Base-by-base conservation (phyloP, 2,797 vertebrate genomes). In the Labeo calbasu region DNA sequence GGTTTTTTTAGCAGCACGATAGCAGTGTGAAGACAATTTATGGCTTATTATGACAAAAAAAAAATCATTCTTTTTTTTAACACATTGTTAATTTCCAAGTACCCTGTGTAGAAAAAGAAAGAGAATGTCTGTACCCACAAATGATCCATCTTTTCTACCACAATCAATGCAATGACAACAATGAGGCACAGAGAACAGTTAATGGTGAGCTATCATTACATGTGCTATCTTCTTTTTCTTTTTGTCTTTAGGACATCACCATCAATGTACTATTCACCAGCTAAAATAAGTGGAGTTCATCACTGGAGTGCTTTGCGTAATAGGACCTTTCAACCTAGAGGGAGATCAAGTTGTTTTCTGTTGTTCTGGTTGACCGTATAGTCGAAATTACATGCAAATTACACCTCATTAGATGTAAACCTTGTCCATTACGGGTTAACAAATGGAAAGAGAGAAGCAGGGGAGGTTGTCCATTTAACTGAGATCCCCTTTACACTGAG, bases 351-450 rank as follows among this genome's bases (percentile, higher is more conserved):
- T 48, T 77, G 6, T 77, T 48, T 63, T 77, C 57, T 77, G 57
- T 77, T 46, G 36, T 28, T 15, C n/a, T 63, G 14, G 57, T 25
- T 77, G 76, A 77, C 23, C 36, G 5, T 43, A n/a, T 40, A 77
- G 40, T 77, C 15, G 15, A 61, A 63, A 63, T 46, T 28, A 63
- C n/a, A 59, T 59, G 53, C 28, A 59, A 55, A 55, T 76, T 59
- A 76, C 28, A 59, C 19, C 32, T 76, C 73, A 77, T 50, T 50
- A 32, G 46, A 79, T 68, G 43, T 79, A 79, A 63, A 43, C 57
- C 36, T 63, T 77, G 57, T 63, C 57, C 36, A 77, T 77, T 50
- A 28, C 11, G 19, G 43, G 77, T 66, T 32, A 32, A 51, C 57
- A 15, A 78, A 50, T 28, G 43, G 43, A 65, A 50, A 78, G 23